Conservation (phyloP, 2,797 vertebrate species). For the Psittacula echo region DNA sequence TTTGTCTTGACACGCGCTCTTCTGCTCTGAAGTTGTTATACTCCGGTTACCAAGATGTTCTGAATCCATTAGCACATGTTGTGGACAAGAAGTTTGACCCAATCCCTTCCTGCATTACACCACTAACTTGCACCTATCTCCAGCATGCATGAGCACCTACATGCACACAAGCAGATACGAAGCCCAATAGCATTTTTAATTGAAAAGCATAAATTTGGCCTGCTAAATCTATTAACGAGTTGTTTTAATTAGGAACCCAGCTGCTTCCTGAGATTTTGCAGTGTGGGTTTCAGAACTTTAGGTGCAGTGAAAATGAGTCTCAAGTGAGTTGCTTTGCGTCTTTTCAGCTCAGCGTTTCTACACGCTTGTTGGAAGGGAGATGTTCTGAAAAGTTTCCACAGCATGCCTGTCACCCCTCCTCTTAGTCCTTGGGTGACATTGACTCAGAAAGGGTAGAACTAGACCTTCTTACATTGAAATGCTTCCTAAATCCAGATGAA, state of each 20-base stretch:
- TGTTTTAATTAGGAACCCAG: slow-evolving; percentile 85
- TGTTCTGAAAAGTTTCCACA: slow-evolving; percentile 37
- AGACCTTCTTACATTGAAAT: background rate
- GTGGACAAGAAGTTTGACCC: slow-evolving; percentile 18
- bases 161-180: background rate
- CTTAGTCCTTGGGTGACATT: background rate
- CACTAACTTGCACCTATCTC: background rate
- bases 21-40: background rate
- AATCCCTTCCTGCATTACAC: background rate
- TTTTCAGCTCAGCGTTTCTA: slow-evolving; percentile 78
- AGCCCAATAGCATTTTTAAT: slow-evolving; percentile 67
- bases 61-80: background rate
- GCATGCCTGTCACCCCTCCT: background rate
- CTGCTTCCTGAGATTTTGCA: slow-evolving; percentile 82
- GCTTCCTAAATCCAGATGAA: background rate
- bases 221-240: slow-evolving; percentile 83
- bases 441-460: background rate
- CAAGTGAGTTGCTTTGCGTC: slow-evolving; percentile 72
- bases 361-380: slow-evolving; percentile 69
- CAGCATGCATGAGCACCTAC: background rate
- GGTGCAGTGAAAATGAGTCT: slow-evolving; percentile 79
- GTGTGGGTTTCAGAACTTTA: slow-evolving; percentile 80
- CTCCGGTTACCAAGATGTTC: slow-evolving; percentile 27
- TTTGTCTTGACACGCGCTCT: background rate
- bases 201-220: slow-evolving; percentile 81